Base-by-base conservation (phyloP, 92 coral and sea anemone genomes). In the Blastomussa wellsi region DNA sequence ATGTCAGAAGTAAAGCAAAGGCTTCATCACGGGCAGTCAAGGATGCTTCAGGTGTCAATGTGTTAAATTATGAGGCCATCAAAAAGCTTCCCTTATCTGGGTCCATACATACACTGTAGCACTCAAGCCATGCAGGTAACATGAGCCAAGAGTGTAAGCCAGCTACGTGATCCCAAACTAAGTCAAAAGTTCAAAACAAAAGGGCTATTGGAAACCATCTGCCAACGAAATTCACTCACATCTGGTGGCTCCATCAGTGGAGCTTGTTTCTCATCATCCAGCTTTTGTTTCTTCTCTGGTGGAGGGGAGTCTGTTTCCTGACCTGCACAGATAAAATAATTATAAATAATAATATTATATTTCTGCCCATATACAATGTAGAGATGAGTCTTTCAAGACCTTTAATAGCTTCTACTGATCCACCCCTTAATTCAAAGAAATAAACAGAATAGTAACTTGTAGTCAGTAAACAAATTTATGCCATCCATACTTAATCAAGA, bases 331-430 rank as follows among this genome's bases (percentile, higher is more conserved):
- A 85, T 4, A n/a, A 11, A 65, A 15, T 37, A 12, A 0, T 77
- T 1, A 41, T 33, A 41, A 78, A 77, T 3, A 4, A 44, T 6
- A 36, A 71, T 28, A 8, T 72, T 49, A n/a, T n/a, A n/a, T n/a
- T n/a, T 96, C 98, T 68, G 94, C 60, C 99, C 99, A 96, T 41
- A 96, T 96, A 24, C n/a, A n/a, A n/a, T n/a, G n/a, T n/a, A n/a
- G 91, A 91, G 57, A 91, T 73, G 36, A 96, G 90, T 60, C 99
- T 94, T 69, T 93, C 99, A 81, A 96, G 87, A 20, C 98, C 98
- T 78, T 93, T 91, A 3, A 79, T 73, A 51, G 93, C 94, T 67
- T 96, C 99, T 76, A 87, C 87, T 38, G 87, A 79, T 35, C 93
- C 90, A 73, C 92, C 96, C 62, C 99, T 96, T 57, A 48, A 36